Evolutionary conservation across 2,888 invertebrate species (phyloP).

Genomic region (Halictus ligatus): DNA sequence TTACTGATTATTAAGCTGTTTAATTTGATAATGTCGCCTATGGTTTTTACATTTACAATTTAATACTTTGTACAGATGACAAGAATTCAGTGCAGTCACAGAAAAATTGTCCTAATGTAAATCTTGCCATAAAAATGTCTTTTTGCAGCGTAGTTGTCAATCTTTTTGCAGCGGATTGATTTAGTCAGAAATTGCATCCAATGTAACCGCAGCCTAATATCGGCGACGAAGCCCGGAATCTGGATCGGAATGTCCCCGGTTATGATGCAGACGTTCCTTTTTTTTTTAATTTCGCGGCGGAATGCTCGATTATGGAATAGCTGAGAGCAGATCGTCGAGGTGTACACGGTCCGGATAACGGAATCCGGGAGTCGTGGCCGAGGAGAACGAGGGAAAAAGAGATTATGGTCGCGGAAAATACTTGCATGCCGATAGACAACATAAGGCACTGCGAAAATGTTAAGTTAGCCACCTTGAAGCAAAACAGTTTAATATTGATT

Average conservation of each 20-base stretch:
- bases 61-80: neutral
- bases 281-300: neutral
- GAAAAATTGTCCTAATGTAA: too few species aligned
- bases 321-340: neutral
- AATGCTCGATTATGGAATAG: slow-evolving; percentile 17
- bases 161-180: neutral
- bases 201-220: slow-evolving; percentile 39
- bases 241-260: slow-evolving; percentile 18
- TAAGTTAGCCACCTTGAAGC: too few species aligned
- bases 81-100: neutral
- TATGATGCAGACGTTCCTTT: slow-evolving; percentile 8
- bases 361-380: neutral
- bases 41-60: too few species aligned
- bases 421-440: neutral
- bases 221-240: neutral
- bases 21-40: too few species aligned
- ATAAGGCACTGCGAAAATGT: neutral
- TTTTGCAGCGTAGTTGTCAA: too few species aligned
- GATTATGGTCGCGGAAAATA: neutral
- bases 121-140: neutral
- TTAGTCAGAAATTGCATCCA: neutral
- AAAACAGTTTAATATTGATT: too few species aligned
- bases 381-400: neutral
- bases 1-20: too few species aligned
- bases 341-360: slow-evolving; percentile 3